A percentile compares a stretch with the other conserved stretches of the same genome.
Conservation (phyloP, 2,797 vertebrate species). For the Clarias laeviceps region DNA sequence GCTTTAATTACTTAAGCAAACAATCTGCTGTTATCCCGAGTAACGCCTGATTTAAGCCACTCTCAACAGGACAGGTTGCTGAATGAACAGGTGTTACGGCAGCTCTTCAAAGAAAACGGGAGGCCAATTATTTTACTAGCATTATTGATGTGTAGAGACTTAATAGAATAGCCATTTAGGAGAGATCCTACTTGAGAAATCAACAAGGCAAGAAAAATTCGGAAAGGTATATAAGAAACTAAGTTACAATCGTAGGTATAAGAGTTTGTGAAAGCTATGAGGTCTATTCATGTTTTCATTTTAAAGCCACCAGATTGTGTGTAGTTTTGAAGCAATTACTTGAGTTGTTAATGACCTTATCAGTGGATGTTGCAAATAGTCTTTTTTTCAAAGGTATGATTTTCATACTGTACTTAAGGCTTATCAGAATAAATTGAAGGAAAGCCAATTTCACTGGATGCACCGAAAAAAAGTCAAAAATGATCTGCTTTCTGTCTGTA, state of each 20-base stretch:
- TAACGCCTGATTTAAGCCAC: conserved; percentile 53
- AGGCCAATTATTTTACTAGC: conserved; percentile 1
- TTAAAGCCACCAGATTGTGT: background rate
- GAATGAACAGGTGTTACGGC: conserved; percentile 49
- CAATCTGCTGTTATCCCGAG: conserved; percentile 55
- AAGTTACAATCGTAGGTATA: background rate
- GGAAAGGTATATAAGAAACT: background rate
- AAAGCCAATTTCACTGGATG: background rate
- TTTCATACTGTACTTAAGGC: background rate
- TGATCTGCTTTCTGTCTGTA: too few species aligned
- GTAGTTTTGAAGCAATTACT: background rate
- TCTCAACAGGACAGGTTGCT: conserved; percentile 50
- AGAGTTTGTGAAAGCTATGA: background rate
- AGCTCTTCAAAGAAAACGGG: conserved; percentile 26
- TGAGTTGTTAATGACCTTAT: background rate
- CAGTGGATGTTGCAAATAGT: background rate
- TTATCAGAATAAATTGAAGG: background rate
- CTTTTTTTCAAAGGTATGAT: background rate
- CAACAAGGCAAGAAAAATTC: background rate
- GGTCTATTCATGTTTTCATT: background rate
- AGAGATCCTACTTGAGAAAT: background rate
- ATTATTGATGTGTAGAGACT: background rate
- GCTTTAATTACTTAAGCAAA: conserved; percentile 58
- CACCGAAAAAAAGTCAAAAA: too few species aligned
- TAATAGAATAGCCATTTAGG: background rate